Evolutionary conservation across 2,113 vertebrate genomes (phyloP).

Genomic region (Lophotis ruficrista): DNA sequence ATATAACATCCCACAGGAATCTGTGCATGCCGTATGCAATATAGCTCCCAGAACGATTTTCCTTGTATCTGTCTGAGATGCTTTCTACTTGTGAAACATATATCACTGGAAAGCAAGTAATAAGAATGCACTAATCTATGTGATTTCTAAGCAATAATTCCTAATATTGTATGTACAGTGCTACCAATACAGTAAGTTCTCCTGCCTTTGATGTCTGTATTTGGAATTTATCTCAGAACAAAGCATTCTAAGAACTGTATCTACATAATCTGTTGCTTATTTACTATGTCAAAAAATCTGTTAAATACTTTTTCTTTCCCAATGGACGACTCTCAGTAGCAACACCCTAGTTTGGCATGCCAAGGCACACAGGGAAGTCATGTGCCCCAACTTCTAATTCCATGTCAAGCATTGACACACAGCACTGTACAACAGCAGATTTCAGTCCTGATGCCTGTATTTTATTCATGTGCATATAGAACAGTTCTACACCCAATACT

Average conservation of each 20-base stretch:
- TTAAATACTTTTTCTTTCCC: constrained; percentile 57
- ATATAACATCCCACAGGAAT: not conserved
- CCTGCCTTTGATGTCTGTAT: not conserved
- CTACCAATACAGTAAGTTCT: not conserved
- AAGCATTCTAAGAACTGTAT: constrained; percentile 15
- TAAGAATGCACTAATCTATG: not conserved
- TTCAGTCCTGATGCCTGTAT: constrained; percentile 9
- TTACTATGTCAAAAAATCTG: not conserved
- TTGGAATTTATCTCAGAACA: constrained; percentile 35
- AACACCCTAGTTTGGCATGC: constrained; percentile 24
- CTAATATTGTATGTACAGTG: not conserved
- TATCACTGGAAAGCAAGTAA: not conserved
- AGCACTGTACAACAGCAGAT: not conserved
- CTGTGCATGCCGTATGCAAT: not conserved
- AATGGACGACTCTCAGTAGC: constrained; percentile 6
- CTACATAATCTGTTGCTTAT: constrained; percentile 32
- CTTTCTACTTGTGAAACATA: not conserved
- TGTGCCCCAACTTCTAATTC: constrained; percentile 58
- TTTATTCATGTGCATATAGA: constrained; percentile 26
- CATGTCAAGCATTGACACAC: constrained; percentile 31
- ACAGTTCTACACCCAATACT: not conserved
- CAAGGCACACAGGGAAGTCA: constrained; percentile 16
- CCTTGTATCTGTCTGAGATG: not conserved
- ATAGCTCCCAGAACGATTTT: not conserved
- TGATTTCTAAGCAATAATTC: not conserved